Percentiles rank a stretch among this genome's conserved stretches.
These are phyloP conservation scores for Asobara japonica DNA, from an alignment of 1,140 invertebrate species.

Conservation along the genomic window DNA sequence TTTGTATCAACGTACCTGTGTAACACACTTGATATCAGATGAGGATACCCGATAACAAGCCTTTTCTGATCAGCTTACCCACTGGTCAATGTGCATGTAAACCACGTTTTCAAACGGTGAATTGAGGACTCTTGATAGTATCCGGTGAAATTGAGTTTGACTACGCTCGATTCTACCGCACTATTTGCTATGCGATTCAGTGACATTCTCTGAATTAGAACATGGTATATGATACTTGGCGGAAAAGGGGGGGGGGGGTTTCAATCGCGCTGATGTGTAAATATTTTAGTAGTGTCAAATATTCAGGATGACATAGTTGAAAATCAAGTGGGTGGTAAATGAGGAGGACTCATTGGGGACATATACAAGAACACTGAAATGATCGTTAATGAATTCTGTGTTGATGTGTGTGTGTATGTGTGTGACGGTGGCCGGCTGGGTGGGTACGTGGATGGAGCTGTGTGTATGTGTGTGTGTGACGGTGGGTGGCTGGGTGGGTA, in stretches of 20 bases:
- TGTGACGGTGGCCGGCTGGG: too few species aligned
- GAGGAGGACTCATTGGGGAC: too few species aligned
- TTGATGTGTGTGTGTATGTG: too few species aligned
- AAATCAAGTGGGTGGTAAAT: too few species aligned
- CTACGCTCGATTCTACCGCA: neutral
- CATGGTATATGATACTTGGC: neutral
- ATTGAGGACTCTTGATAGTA: conserved; percentile 3
- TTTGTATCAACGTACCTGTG: neutral
- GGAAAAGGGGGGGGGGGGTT: too few species aligned
- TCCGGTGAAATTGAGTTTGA: conserved; percentile 11
- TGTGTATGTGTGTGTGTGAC: too few species aligned
- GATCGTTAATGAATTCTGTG: too few species aligned
- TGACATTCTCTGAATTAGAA: neutral
- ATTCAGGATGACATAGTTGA: too few species aligned
- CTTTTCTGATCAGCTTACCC: neutral
- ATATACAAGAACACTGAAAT: too few species aligned
- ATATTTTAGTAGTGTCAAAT: neutral
- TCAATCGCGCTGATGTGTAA: neutral
- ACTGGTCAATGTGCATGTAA: neutral
- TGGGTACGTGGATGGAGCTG: too few species aligned
- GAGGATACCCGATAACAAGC: neutral
- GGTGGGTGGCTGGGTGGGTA: too few species aligned
- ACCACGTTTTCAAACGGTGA: conserved; percentile 3
- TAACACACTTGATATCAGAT: neutral
- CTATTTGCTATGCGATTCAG: neutral